These are phyloP conservation scores for Drosophila nannoptera DNA, from an alignment of 1,140 invertebrate species.

Conservation along the genomic window DNA sequence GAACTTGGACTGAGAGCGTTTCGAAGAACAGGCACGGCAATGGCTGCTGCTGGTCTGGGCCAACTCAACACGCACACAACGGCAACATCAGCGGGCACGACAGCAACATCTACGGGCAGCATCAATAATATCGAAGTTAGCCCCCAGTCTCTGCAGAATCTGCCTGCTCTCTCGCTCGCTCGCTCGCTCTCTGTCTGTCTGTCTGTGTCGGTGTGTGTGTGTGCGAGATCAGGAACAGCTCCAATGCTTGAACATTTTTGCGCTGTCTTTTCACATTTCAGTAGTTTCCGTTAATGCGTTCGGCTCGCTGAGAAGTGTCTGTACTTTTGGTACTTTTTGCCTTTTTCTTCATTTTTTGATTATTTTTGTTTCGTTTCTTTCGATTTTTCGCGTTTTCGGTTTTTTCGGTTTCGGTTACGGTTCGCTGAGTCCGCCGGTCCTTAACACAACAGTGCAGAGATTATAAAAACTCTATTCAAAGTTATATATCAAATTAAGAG, in stretches of 20 bases:
- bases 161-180: slow-evolving; percentile 31
- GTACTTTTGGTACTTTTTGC: slow-evolving; percentile 9
- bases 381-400: not conserved
- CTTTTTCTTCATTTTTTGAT: slow-evolving; percentile 7
- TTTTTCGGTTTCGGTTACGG: not conserved
- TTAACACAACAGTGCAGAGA: too few species aligned
- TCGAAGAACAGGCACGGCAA: slow-evolving; percentile 27
- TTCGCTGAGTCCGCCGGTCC: slow-evolving; percentile 4
- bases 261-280: slow-evolving; percentile 74
- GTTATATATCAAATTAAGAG: not conserved
- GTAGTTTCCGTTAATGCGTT: slow-evolving; percentile 77
- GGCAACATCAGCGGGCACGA: slow-evolving; percentile 2
- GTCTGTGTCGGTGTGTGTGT: slow-evolving; percentile 30
- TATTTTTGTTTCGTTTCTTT: not conserved
- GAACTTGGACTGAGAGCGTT: slow-evolving; percentile 37
- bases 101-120: slow-evolving; percentile 14
- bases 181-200: slow-evolving; percentile 32
- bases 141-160: slow-evolving; percentile 29
- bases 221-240: slow-evolving; percentile 57
- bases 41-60: slow-evolving; percentile 44
- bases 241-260: slow-evolving; percentile 66
- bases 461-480: not conserved
- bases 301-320: slow-evolving; percentile 55
- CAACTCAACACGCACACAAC: slow-evolving; percentile 53
- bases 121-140: slow-evolving; percentile 50